A percentile compares a stretch with the other conserved stretches of the same genome.
phyloP scores from a whole-genome alignment of 1,140 invertebrate genomes.

The Cyclina sinensis region DNA sequence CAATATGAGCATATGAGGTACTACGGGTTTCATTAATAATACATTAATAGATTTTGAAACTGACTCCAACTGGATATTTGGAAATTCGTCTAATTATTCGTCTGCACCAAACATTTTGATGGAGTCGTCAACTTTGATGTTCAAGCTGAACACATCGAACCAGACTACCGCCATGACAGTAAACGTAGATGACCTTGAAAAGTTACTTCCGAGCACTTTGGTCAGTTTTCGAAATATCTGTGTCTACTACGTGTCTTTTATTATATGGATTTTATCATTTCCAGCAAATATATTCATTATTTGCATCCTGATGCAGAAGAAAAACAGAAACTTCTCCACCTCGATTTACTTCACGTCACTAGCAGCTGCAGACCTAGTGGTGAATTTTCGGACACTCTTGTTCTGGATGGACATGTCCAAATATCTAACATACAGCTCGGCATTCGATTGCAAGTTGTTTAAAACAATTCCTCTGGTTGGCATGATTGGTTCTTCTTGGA shows the following conservation, averaged over 20 bases:
- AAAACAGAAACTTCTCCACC: background rate
- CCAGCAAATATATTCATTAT: background rate
- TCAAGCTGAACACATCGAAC: too few species aligned
- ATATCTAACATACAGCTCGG: background rate
- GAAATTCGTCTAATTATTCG: too few species aligned
- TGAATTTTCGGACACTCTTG: background rate
- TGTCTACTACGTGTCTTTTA: background rate
- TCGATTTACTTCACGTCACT: background rate
- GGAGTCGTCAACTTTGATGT: too few species aligned
- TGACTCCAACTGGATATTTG: too few species aligned
- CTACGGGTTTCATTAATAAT: too few species aligned
- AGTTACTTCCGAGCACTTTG: too few species aligned
- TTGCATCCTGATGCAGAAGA: background rate
- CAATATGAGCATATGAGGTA: too few species aligned
- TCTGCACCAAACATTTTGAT: too few species aligned
- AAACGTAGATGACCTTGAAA: too few species aligned
- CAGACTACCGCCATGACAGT: too few species aligned
- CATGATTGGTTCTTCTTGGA: background rate
- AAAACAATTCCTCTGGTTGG: background rate
- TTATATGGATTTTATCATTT: background rate
- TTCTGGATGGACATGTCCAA: background rate
- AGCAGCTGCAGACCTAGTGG: background rate
- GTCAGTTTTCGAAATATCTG: background rate
- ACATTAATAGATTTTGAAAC: too few species aligned
- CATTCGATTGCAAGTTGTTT: background rate